Evolutionary conservation across 2,113 vertebrate species (phyloP), one percentile per base, ranked within the genome.

Genomic region (Atractosteus spatula): DNA sequence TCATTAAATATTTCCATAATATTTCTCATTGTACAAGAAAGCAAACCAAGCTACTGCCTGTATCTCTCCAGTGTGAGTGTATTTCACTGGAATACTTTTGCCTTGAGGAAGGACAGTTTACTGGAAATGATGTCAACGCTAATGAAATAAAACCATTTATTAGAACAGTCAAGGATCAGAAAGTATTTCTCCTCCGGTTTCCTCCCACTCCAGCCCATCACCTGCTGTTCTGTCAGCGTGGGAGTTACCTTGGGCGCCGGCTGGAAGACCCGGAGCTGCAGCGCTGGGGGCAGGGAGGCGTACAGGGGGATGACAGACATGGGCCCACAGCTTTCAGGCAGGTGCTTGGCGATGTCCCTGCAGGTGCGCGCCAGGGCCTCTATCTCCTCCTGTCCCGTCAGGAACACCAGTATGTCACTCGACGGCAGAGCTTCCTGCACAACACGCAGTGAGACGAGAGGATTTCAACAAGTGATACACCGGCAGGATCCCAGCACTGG

Each of bases 351-450:
- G 7, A 99, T 92, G 70, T 98, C 96, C 57, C 94, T 86, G 55
- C 97, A 98, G 0, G 95, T 97, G 86, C 94, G 94, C 43, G 95
- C 94, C 88, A 97, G 93, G 2, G 95, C 96, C 85, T 99, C 97
- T 0, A 99, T 99, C 84, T 99, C 97, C 82, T 99, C 97, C 87
- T 98, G 96, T 42, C 97, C 97, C 0, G 97, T 99, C 87, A 99
- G 92, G 82, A 98, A 99, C 67, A 98, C 97, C 74, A 99, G 86
- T 82, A 99, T 94, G 66, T 96, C 95, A 51, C 98, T 95, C 14
- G 94, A 95, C 0, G 85, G 57, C 0, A 94, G 94, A 0, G 95
- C 95, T 83, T 98, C 97, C 97, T 97, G 75, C 0, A 51, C 5
- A 51, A 51, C 47, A 51, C 47, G 47, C 5, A 51, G 47, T 10